Evolutionary conservation across 2,113 vertebrate genomes (phyloP).

Genomic region (Oxyruncus cristatus): DNA sequence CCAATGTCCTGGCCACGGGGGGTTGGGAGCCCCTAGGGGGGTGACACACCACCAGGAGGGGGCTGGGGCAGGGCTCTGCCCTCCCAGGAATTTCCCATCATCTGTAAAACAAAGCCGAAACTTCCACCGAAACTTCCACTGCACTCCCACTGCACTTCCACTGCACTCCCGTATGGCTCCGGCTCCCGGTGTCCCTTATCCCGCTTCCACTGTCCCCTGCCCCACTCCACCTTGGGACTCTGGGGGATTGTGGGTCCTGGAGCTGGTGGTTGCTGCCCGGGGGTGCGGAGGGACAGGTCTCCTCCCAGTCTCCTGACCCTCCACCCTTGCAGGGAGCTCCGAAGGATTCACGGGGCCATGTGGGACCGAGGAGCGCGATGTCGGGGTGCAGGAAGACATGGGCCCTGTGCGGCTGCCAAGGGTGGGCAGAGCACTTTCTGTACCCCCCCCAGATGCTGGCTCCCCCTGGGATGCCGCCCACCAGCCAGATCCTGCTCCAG

Average conservation of each 20-base stretch:
- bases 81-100: constrained; percentile 48
- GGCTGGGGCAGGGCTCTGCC: background rate
- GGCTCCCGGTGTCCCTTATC: background rate
- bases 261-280: background rate
- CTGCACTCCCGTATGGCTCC: background rate
- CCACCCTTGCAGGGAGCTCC: background rate
- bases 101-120: constrained; percentile 30
- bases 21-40: background rate
- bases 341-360: background rate
- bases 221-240: background rate
- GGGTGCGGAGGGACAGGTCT: background rate
- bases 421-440: background rate
- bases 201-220: background rate
- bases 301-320: background rate
- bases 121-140: background rate
- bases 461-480: background rate
- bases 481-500: background rate
- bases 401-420: background rate
- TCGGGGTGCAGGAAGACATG: background rate
- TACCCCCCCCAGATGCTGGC: background rate
- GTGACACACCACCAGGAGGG: background rate
- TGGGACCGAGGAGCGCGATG: background rate
- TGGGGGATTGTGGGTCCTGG: background rate
- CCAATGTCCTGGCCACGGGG: background rate
- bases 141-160: background rate